Base-by-base conservation (phyloP, 2,888 invertebrate genomes). In the Phania funesta region DNA sequence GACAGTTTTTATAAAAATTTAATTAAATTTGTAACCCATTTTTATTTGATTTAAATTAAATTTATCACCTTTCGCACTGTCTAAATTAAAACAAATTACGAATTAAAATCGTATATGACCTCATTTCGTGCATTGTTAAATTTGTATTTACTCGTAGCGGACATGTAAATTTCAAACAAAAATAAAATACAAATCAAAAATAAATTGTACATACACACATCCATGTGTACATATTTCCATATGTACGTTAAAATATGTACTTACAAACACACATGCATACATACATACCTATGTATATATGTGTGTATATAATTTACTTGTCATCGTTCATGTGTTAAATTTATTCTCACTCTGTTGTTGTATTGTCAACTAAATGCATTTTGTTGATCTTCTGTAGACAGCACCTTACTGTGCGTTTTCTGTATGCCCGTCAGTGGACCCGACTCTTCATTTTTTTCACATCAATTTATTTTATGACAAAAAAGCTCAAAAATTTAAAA, bases 51-150 rank as follows among this genome's bases (percentile, higher is more conserved):
- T 62, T 29, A 62, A 52, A 29, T 52, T 29, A 44, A 52, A 50
- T 67, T 67, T 29, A 70, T 77, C 56, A 70, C 78, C 82, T 81
- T 73, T 73, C 29, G 29, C 56, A 46, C 52, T 48, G 71, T 73
- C 60, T 71, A 41, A 68, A 26, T 44, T 1, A 48, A 58, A 70
- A 16, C 22, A 75, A 41, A 7, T 9, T n/a, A n/a, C n/a, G n/a
- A 35, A 5, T 8, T 26, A 38, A 38, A 38, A 35, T n/a, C 35
- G n/a, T 13, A 38, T 13, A 77, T 82, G 82, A 82, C 82, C 82
- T 82, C 79, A 82, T 82, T 82, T 82, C 70, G 70, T 46, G 82
- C 68, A 62, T 82, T 79, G 79, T 82, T 82, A 70, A 82, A 79
- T 79, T 64, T 70, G 74, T 75, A 75, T 78, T 79, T 70, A 70